phyloP scores from a whole-genome alignment of 2,113 vertebrate species.

The Puma concolor region DNA sequence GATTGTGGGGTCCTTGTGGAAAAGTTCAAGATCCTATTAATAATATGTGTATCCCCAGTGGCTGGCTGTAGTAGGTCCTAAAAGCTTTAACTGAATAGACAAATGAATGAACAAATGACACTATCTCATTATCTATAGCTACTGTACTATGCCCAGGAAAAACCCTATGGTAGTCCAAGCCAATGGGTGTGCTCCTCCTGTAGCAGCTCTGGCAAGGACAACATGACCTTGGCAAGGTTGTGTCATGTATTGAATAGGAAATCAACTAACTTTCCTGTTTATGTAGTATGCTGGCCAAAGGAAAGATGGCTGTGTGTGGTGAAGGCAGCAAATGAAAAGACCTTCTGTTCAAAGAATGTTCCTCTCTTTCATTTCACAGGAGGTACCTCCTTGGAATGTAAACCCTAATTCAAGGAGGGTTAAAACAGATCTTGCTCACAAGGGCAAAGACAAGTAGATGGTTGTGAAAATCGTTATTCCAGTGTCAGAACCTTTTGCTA shows the following conservation, averaged over 20 bases:
- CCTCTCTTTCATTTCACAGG: conserved; percentile 43
- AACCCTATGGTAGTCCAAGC: conserved; percentile 5
- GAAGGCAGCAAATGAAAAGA: conserved; percentile 73
- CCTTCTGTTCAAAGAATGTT: conserved; percentile 72
- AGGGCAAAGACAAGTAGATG: not conserved
- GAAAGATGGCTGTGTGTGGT: conserved; percentile 69
- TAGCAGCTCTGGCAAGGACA: conserved; percentile 70
- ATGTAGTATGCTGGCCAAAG: conserved; percentile 59
- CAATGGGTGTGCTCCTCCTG: conserved; percentile 47
- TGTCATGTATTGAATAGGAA: conserved; percentile 63
- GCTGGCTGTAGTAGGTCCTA: not conserved
- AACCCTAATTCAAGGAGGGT: conserved; percentile 20
- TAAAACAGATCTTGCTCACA: conserved; percentile 12
- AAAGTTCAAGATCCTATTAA: not conserved
- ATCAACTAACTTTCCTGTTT: conserved; percentile 75
- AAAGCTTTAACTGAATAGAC: not conserved
- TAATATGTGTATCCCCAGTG: not conserved
- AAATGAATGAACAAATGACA: not conserved
- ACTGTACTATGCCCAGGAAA: conserved; percentile 52
- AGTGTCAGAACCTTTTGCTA: conserved; percentile 20
- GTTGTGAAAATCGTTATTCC: conserved; percentile 48
- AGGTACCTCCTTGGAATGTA: conserved; percentile 7
- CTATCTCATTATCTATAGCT: conserved; percentile 31
- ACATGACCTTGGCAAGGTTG: conserved; percentile 70
- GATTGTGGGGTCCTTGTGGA: not conserved